These are phyloP conservation scores for Chaenodraco wilsoni DNA, from an alignment of 2,797 vertebrate genomes.

Conservation along the genomic window DNA sequence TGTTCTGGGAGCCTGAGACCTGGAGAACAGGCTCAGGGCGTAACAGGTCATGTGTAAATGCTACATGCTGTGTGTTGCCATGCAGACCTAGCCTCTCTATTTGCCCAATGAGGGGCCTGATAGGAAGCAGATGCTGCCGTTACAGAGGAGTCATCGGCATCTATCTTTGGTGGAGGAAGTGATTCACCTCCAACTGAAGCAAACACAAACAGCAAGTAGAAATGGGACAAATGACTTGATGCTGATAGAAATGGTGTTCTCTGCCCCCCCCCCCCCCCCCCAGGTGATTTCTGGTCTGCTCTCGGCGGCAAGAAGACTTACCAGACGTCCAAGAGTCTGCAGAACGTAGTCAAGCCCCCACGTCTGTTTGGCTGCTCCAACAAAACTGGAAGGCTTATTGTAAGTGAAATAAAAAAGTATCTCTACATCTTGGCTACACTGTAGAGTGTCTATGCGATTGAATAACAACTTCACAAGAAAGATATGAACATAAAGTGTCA, in stretches of 20 bases:
- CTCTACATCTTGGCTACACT: no score
- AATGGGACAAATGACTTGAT: neutral
- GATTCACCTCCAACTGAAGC: conserved; percentile 20
- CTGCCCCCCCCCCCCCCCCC: neutral
- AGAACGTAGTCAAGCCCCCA: conserved; percentile 66
- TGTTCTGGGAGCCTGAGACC: no score
- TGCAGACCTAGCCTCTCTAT: neutral
- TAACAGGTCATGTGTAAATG: neutral
- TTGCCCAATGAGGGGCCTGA: neutral
- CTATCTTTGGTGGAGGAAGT: neutral
- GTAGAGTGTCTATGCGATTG: no score
- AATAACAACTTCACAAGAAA: neutral
- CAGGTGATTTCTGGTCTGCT: conserved; percentile 83
- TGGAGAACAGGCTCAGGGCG: no score
- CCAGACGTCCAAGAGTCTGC: conserved; percentile 83
- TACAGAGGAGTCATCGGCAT: neutral
- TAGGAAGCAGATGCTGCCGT: neutral
- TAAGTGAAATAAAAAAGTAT: conserved; percentile 60
- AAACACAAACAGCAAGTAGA: neutral
- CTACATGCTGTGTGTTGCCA: neutral
- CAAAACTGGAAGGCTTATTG: conserved; percentile 82
- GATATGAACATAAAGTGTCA: neutral
- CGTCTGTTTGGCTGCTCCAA: conserved; percentile 88
- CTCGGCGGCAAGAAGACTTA: conserved; percentile 85
- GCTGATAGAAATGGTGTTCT: conserved; percentile 23